Evolutionary conservation across 1,140 invertebrate genomes (phyloP), one percentile per base, ranked within the genome.

Genomic region (Macrotrachela quadricornifera): DNA sequence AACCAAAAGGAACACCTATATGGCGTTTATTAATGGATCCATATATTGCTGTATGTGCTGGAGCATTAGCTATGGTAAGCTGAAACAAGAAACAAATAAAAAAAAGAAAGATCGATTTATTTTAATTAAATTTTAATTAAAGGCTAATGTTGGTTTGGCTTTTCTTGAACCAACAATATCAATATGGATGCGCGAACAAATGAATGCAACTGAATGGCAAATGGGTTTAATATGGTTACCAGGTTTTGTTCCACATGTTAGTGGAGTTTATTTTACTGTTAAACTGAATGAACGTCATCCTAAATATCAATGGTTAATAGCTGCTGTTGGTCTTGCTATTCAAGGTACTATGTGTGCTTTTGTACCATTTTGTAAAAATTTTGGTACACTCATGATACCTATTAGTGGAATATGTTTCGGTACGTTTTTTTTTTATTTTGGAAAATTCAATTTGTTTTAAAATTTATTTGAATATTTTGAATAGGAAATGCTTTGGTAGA

Each of bases 141-240:
- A 30, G 21, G 86, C 92, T 0, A 99, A 99, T 70, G 87, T 99
- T 2, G 90, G 90, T 0, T 73, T 99, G 18, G 92, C 94, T 2
- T 99, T 99, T 64, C 71, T 99, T 0, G 94, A 99, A 68, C 94
- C 94, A 0, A 99, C 94, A 0, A 96, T 99, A 37, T 90, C 88
- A 0, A 73, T 92, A 0, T 99, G 92, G 94, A 97, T 99, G 88
- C 85, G 91, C 71, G 85, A 92, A 58, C 84, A 72, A 13, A 80
- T 99, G 66, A 57, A 63, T n/a, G 83, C 82, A 49, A 83, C 90
- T 45, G 88, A 94, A 64, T 95, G 88, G 86, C 86, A 95, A 65
- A 88, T 95, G 59, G 94, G 94, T 12, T 87, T 97, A 79, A 87
- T 99, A 46, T 99, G 94, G 94, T 71, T 97, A 41, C 94, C 94